Evolutionary conservation across 2,113 vertebrate genomes (phyloP), one percentile per base, ranked within the genome.

Genomic region (Toxotes jaculatrix): DNA sequence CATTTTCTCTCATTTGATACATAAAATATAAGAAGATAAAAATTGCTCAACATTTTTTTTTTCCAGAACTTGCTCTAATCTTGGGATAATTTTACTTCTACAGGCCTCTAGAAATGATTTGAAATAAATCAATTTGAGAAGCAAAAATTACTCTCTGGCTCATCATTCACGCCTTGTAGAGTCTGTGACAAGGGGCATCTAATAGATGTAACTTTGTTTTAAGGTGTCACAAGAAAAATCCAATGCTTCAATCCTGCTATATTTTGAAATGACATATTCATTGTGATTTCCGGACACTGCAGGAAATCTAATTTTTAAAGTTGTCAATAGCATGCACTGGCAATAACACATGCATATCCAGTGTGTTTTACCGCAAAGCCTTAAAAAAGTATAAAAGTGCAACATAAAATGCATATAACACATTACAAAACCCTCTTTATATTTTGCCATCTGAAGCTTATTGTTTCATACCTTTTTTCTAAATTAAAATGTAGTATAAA

Each of bases 381-480:
- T 51, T 14, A 40, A 53, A 40, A 34, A 13, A 21, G 9, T 8
- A n/a, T n/a, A 19, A 0, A 36, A 2, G 16, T 57, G 10, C 13
- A 4, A 34, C 51, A 38, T 21, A 10, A 38, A 57, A 63, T 55
- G 31, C 34, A 63, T 61, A 51, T 7, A 40, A 21, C 4, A 53
- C 2, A 63, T 36, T 49, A 23, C 43, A 59, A n/a, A 70, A 57
- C n/a, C 31, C 34, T 32, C 21, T 61, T 47, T 32, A 43, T 14
- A 60, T 61, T 71, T 74, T 57, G 17, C 27, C 53, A 17, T 80
- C 19, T 45, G 6, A 45, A 16, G 10, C 5, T 7, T 49, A 32
- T 57, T 42, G 19, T 61, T 34, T 64, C 31, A 55, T 68, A 51
- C 27, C 67, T 68, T 73, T 47, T 79, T 36, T 40, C 76, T 74